Evolutionary conservation across 1,140 invertebrate genomes (phyloP), one percentile per base, ranked within the genome.

Genomic region (Laupala kohalensis): DNA sequence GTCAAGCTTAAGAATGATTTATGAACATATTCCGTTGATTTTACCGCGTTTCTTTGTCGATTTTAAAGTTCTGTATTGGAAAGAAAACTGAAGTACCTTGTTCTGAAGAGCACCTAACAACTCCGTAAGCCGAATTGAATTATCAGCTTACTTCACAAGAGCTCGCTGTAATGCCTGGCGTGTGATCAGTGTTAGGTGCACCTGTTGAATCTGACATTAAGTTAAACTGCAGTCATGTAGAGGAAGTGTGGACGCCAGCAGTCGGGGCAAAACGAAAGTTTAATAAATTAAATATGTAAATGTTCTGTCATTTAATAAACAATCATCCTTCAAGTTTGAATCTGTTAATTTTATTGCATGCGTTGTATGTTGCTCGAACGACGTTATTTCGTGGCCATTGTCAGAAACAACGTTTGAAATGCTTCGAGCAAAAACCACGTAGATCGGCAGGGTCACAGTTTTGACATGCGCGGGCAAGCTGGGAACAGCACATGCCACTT

Each of bases 391-490:
- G n/a, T n/a, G n/a, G n/a, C n/a, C n/a, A n/a, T n/a, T n/a, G n/a
- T 68, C 12, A 68, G 63, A 80, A 64, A 65, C 82, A 83, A 72
- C 81, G 82, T 71, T 82, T 82, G 67, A 83, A 83, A 64, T 82
- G 78, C 69, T 83, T 82, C 2, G 79, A 78, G 69, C 82, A 83
- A 65, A 83, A 83, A 1, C 78, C 76, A 71, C 80, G 78, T 6
- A 83, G 72, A 5, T 75, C 73, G 0, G 79, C 78, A 13, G 81
- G 79, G 70, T 83, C 81, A 71, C 82, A 83, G 23, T 78, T 81
- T 63, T 81, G 77, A 75, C 82, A 83, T 3, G 82, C 81, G 0
- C 80, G 80, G 24, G 81, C 81, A 28, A 83, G 76, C 71, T 83
- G 78, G 1, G 79, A 81, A 71, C 81, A 83, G 65, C 82, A 83